Evolutionary conservation across 2,797 vertebrate species (phyloP), one percentile per base, ranked within the genome.

Genomic region (Phataginus tricuspis): DNA sequence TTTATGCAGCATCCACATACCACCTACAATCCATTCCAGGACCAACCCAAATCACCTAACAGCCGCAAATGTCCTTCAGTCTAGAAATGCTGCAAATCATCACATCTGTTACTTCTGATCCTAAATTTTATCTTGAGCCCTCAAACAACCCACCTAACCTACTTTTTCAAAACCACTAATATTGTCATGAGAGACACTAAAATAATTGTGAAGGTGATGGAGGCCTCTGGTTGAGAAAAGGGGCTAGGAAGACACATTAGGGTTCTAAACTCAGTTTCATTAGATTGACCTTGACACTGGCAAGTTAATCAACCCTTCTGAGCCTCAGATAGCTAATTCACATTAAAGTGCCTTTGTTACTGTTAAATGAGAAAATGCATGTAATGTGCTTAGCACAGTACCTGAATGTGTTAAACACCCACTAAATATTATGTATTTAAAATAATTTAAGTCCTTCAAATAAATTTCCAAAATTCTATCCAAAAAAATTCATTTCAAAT

Each of bases 151-250:
- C 39, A 83, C 49, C 27, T 89, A 95, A 87, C 77, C 89, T 85
- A 94, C 74, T 96, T 97, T 95, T 68, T 93, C 74, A 90, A 84
- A 96, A 53, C 42, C 34, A 39, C 45, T 78, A 61, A 88, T 72
- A 69, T 1, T 59, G 31, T 91, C 75, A 77, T 14, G 15, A 92
- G 80, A 86, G 79, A 61, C 21, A 83, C 69, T 71, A 90, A 92
- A 68, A 75, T 91, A 86, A 93, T 79, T 86, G 59, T 80, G n/a
- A 91, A 63, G 72, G 74, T 61, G 88, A n/a, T 21, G n/a, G 14
- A 51, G 29, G 18, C 57, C 29, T 13, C 1, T 19, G 39, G 29
- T 91, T 91, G 78, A 80, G 72, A 80, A 83, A n/a, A 63, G 1
- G 2, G 16, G 57, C 11, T n/a, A 57, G 45, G 27, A 86, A 83